Evolutionary conservation across 1,140 invertebrate species (phyloP), one percentile per base, ranked within the genome.

Genomic region (Drosophila ambigua): DNA sequence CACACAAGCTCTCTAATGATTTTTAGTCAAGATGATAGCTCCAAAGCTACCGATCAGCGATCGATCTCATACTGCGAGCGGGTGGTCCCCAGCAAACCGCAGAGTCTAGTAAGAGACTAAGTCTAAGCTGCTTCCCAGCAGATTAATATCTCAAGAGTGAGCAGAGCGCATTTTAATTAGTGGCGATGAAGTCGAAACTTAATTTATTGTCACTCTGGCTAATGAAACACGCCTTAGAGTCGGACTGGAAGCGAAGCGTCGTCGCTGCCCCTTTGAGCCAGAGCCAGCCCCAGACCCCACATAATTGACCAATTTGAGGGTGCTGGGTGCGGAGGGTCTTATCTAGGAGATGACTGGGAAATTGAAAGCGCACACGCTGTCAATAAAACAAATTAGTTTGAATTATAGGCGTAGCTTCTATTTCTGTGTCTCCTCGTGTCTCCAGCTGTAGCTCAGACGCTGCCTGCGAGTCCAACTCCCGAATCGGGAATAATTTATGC

Each of bases 331-430:
- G 74, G 59, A 23, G 44, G 51, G 60, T 62, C 54, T 59, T 64
- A 69, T 69, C 64, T 60, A 31, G 54, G 24, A 46, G 54, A 44
- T 31, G 52, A 62, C 35, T 39, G 13, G 4, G 35, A 39, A 68
- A 61, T 52, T 15, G 43, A 49, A 78, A 74, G 76, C 79, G 79
- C 83, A 79, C 83, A 88, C 79, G 79, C 79, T 90, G 87, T 90
- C 88, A 90, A 90, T 90, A 87, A 90, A 90, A 90, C 87, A 90
- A 90, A 90, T 90, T 90, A 90, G 87, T 82, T 85, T 90, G 85
- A 90, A 90, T 90, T 90, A 90, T 90, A 79, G 79, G 48, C 65
- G 64, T 52, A 83, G 83, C 83, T 87, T 83, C 83, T 77, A 79
- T 59, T 61, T 77, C 65, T 23, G 20, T 54, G 15, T 13, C 59